These are phyloP conservation scores for Dendroctonus valens DNA, from an alignment of 1,140 invertebrate genomes.

Conservation along the genomic window DNA sequence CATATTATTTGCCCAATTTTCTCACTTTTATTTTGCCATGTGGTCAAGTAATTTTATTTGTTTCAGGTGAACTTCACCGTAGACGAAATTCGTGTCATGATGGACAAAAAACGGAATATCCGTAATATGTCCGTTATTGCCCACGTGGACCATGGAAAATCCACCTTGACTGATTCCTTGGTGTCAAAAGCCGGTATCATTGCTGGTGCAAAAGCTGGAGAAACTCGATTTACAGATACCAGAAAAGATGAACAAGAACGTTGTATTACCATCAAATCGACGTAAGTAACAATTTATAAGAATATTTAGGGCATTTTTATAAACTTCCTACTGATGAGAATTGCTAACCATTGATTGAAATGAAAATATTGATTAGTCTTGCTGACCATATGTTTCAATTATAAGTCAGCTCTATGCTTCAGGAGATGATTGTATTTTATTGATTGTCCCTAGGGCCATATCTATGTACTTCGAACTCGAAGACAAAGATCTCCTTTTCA, in stretches of 20 bases:
- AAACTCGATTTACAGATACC: conserved; percentile 98
- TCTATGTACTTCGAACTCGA: conserved; percentile 97
- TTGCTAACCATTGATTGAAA: conserved; percentile 30
- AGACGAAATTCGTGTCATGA: conserved; percentile 98
- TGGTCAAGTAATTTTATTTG: conserved; percentile 26
- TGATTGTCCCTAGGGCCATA: conserved; percentile 72
- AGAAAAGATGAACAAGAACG: conserved; percentile 99
- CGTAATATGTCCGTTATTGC: conserved; percentile 99
- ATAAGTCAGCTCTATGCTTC: no score
- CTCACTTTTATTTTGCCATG: not conserved
- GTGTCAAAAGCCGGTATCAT: conserved; percentile 99
- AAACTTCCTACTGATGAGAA: conserved; percentile 23
- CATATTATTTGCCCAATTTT: conserved; percentile 4
- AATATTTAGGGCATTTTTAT: not conserved
- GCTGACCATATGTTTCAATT: conserved; percentile 3
- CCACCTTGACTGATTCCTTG: conserved; percentile 97
- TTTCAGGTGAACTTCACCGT: conserved; percentile 99
- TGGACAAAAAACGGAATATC: conserved; percentile 99
- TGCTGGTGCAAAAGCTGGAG: conserved; percentile 96
- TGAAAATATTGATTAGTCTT: conserved; percentile 31
- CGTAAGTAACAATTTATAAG: conserved; percentile 66
- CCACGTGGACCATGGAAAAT: conserved; percentile 99
- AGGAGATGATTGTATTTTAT: no score
- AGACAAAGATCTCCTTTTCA: conserved; percentile 89
- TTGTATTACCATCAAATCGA: conserved; percentile 99